Percentiles rank a stretch among this genome's conserved stretches.
These are phyloP conservation scores for Sternarchorhynchus goeldii DNA, from an alignment of 2,797 vertebrate species.

Conservation along the genomic window DNA sequence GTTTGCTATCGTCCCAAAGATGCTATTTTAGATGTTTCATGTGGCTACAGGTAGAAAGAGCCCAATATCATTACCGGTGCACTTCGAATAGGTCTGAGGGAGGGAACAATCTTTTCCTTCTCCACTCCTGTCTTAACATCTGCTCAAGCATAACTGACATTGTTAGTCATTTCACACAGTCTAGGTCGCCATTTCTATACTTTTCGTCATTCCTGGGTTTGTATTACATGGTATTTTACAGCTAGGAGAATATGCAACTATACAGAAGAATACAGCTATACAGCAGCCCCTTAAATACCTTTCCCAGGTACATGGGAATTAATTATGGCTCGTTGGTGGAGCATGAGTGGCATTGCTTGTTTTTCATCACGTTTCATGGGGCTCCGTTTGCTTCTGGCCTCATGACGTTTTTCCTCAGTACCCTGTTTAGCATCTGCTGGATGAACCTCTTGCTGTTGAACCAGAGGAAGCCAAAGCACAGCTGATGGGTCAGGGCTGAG, in stretches of 20 bases:
- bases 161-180: neutral
- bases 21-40: neutral
- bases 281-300: conserved; percentile 12
- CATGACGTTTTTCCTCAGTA: conserved; percentile 54
- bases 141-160: neutral
- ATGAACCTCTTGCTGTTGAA: conserved; percentile 56
- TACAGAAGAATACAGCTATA: neutral
- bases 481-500: conserved; percentile 60
- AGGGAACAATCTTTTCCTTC: neutral
- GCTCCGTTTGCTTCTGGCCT: conserved; percentile 57
- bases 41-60: neutral
- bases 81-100: neutral
- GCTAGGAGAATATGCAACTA: neutral
- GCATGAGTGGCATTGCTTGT: conserved; percentile 17
- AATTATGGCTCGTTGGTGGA: conserved; percentile 37
- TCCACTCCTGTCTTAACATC: conserved; percentile 2
- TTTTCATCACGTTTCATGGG: conserved; percentile 45
- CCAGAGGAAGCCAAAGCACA: conserved; percentile 32
- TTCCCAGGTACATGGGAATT: conserved; percentile 35
- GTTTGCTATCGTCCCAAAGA: conserved; percentile 11
- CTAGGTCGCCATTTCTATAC: conserved; percentile 1
- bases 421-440: conserved; percentile 55
- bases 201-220: neutral
- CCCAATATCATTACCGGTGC: neutral
- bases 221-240: neutral